Evolutionary conservation across 2,113 vertebrate species (phyloP).

Genomic region (Oreochromis tanganicae): DNA sequence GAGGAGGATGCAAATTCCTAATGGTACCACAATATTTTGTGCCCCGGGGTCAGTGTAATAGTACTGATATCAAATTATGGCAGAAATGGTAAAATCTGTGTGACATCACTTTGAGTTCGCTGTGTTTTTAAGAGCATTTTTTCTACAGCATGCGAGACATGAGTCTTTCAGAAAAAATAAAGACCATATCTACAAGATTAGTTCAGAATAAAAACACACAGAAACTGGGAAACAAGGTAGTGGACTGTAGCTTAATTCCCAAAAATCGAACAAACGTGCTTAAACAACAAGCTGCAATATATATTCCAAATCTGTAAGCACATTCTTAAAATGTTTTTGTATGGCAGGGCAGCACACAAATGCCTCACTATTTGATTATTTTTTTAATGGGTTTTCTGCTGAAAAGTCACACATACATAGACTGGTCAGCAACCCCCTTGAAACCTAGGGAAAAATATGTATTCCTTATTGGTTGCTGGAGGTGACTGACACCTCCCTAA

Average conservation of each 20-base stretch:
- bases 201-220: neutral
- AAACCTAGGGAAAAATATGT: neutral
- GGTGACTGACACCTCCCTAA: neutral
- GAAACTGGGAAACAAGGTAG: neutral
- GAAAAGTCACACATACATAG: neutral
- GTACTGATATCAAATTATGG: neutral
- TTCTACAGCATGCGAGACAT: neutral
- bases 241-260: neutral
- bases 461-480: neutral
- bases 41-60: neutral
- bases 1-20: neutral
- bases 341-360: neutral
- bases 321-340: neutral
- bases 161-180: neutral
- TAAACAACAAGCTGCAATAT: neutral
- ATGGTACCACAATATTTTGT: constrained; percentile 16
- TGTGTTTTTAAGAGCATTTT: neutral
- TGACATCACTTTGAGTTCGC: neutral
- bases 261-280: neutral
- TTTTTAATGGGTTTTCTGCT: neutral
- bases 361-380: neutral
- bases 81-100: neutral
- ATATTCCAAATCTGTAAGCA: neutral
- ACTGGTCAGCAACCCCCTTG: neutral
- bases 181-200: neutral